phyloP scores from a whole-genome alignment of 2,888 invertebrate genomes.

The Eulithis testata region DNA sequence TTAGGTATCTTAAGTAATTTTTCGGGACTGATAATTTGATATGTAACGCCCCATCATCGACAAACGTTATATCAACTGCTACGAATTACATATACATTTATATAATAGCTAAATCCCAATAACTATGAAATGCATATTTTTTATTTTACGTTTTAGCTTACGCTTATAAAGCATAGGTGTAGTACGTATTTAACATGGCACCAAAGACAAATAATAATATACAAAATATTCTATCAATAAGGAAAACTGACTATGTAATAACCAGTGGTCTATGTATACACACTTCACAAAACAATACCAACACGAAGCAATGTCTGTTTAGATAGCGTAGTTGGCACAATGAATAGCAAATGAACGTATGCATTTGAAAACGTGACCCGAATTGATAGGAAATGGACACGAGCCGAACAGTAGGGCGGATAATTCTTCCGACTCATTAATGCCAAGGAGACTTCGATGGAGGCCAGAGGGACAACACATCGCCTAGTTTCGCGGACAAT shows the following conservation, averaged over 20 bases:
- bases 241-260: slow-evolving; percentile 24
- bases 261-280: slow-evolving; percentile 7
- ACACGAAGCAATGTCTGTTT: slow-evolving; percentile 7
- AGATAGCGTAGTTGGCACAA: slow-evolving; percentile 30
- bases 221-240: slow-evolving; percentile 21
- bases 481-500: slow-evolving; percentile 1
- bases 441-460: slow-evolving; percentile 18
- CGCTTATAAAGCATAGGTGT: too few relatives aligned
- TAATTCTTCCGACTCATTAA: slow-evolving; percentile 15
- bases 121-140: too few relatives aligned
- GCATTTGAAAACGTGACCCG: slow-evolving; percentile 59
- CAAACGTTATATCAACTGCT: background rate
- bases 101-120: too few relatives aligned
- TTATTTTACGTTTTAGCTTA: too few relatives aligned
- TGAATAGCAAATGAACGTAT: slow-evolving; percentile 49
- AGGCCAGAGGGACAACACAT: slow-evolving; percentile 5
- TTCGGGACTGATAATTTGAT: background rate
- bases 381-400: slow-evolving; percentile 62
- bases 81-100: too few relatives aligned
- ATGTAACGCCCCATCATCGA: background rate
- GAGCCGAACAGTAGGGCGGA: slow-evolving; percentile 15
- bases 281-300: background rate
- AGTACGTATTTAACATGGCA: background rate
- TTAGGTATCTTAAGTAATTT: background rate
- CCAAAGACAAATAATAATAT: slow-evolving; percentile 3